Conservation (phyloP, 2,113 vertebrate species). For the Nansenia antarctica region DNA sequence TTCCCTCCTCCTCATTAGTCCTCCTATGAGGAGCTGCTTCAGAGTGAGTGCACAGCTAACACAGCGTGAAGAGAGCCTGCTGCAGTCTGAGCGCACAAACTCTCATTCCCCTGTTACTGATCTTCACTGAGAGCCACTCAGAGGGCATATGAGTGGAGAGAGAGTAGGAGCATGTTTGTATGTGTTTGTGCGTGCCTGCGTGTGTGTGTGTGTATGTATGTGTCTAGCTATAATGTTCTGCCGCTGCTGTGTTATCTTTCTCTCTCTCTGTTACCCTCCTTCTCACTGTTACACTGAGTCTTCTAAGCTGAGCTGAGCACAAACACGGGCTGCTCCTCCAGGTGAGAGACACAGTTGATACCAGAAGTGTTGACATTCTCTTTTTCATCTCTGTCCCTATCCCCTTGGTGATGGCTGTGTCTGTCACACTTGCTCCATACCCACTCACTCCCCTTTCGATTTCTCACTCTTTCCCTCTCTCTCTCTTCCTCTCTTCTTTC, state of each 20-base stretch:
- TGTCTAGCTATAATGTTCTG: slow-evolving; percentile 21
- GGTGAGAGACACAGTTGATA: background rate
- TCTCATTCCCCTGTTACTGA: slow-evolving; percentile 33
- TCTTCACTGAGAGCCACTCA: slow-evolving; percentile 15
- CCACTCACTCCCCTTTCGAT: background rate
- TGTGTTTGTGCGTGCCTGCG: slow-evolving; percentile 8
- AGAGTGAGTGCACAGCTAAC: slow-evolving; percentile 54
- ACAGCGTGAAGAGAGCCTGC: slow-evolving; percentile 55
- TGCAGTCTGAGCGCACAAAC: slow-evolving; percentile 58
- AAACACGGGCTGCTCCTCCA: background rate
- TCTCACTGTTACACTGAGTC: background rate
- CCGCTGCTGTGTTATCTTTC: slow-evolving; percentile 25
- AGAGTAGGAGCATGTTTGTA: slow-evolving; percentile 15
- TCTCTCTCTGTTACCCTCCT: background rate
- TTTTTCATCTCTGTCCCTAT: slow-evolving; percentile 10
- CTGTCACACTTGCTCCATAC: background rate
- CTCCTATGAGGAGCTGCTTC: slow-evolving; percentile 54
- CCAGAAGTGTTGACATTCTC: slow-evolving; percentile 3
- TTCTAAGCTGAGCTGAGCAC: background rate
- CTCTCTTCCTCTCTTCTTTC: background rate
- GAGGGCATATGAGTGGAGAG: background rate
- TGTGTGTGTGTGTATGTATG: slow-evolving; percentile 6
- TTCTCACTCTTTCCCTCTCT: background rate
- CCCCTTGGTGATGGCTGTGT: background rate
- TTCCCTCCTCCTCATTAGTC: slow-evolving; percentile 52